Conservation (phyloP, 2,113 vertebrate genomes). For the Microcebus griseorufus region DNA sequence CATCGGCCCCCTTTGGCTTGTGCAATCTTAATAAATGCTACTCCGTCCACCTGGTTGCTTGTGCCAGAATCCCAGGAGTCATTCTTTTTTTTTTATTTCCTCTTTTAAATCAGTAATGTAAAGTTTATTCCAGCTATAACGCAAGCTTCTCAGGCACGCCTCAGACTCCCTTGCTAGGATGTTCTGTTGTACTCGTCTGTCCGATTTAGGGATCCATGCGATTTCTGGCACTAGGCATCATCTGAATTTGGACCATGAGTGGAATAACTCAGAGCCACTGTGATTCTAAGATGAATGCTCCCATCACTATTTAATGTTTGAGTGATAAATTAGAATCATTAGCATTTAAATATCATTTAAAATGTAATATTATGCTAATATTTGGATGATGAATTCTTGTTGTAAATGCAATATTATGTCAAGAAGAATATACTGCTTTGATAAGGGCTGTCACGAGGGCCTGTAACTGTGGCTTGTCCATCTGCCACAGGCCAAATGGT, state of each 20-base stretch:
- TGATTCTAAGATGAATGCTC: slow-evolving; percentile 27
- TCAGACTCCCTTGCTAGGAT: not conserved
- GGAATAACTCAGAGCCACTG: not conserved
- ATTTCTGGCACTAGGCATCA: not conserved
- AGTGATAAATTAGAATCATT: slow-evolving; percentile 53
- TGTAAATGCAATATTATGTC: slow-evolving; percentile 21
- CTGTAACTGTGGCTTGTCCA: not conserved
- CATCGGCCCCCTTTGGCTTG: not conserved
- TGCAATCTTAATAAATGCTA: not conserved
- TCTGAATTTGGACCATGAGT: not conserved
- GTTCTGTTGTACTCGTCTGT: slow-evolving; percentile 19
- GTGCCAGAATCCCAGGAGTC: not conserved
- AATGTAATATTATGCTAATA: slow-evolving; percentile 53
- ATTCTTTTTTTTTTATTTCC: not conserved
- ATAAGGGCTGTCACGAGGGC: not conserved
- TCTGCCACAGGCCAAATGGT: not conserved
- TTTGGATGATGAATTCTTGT: slow-evolving; percentile 44
- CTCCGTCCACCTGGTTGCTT: not conserved
- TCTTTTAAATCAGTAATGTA: slow-evolving; percentile 31
- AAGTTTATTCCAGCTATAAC: slow-evolving; percentile 18
- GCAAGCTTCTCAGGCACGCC: not conserved
- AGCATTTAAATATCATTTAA: slow-evolving; percentile 52
- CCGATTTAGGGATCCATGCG: not conserved
- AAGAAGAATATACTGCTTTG: not conserved
- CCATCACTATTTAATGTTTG: slow-evolving; percentile 5